Evolutionary conservation across 2,888 invertebrate species (phyloP).

Genomic region (Drosophila demipolita): DNA sequence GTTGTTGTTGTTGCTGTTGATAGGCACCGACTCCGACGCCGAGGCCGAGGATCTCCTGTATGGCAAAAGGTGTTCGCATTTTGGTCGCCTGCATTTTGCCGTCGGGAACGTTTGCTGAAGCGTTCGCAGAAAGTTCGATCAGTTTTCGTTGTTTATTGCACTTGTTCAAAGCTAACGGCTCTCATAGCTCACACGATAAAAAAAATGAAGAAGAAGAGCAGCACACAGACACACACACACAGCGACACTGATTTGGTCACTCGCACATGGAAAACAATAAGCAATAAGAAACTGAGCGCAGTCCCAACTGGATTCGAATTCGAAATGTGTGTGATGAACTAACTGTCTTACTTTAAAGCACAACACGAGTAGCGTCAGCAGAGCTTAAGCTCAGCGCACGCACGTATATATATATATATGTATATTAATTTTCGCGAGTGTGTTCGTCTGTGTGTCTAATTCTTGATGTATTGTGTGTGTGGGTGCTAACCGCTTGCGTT

Average conservation of each 20-base stretch:
- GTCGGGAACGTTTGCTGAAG: constrained; percentile 32
- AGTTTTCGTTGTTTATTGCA: constrained; percentile 51
- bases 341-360: constrained; percentile 48
- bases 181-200: constrained; percentile 39
- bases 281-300: constrained; percentile 2
- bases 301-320: constrained; percentile 26
- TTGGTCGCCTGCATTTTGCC: constrained; percentile 84
- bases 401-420: neutral
- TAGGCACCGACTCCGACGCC: constrained; percentile 81
- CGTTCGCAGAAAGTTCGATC: constrained; percentile 28
- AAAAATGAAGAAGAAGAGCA: constrained; percentile 15
- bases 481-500: constrained; percentile 67
- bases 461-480: constrained; percentile 37
- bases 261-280: constrained; percentile 7
- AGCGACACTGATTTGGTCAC: neutral
- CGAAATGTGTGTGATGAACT: constrained; percentile 18
- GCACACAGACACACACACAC: constrained; percentile 3
- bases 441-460: constrained; percentile 14
- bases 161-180: constrained; percentile 41
- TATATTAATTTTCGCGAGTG: constrained; percentile 11
- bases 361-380: constrained; percentile 25
- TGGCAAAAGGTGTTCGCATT: constrained; percentile 85
- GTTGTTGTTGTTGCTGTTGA: constrained; percentile 68
- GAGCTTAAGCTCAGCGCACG: constrained; percentile 19
- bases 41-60: constrained; percentile 84